Percentiles rank a stretch among this genome's conserved stretches.
These are phyloP conservation scores for Eupsittula cactorum DNA, from an alignment of 2,113 vertebrate genomes.

Conservation along the genomic window DNA sequence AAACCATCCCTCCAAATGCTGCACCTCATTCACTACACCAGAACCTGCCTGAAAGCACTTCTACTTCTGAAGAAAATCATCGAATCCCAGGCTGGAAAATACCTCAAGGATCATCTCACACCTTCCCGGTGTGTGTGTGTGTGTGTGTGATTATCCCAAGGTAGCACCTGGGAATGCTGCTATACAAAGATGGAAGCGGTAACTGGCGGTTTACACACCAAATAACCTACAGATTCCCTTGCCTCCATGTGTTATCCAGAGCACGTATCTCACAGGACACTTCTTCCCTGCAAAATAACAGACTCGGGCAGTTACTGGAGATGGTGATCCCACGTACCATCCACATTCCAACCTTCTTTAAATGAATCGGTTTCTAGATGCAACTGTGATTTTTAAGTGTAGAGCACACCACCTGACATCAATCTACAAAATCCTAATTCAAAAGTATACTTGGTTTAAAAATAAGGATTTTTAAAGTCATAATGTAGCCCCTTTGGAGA, in stretches of 20 bases:
- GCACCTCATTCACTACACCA: not conserved
- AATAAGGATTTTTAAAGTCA: not conserved
- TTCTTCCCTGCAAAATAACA: not conserved
- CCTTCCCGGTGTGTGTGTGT: not conserved
- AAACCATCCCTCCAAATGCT: no score
- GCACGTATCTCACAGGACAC: not conserved
- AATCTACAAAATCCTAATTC: not conserved
- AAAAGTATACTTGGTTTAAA: not conserved
- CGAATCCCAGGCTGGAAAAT: not conserved
- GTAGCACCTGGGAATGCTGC: not conserved
- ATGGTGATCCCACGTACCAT: accelerated
- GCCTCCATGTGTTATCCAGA: accelerated
- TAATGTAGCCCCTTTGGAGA: not conserved
- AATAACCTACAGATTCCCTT: not conserved
- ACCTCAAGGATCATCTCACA: not conserved
- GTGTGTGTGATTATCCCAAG: not conserved
- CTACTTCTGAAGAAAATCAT: not conserved
- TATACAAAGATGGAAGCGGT: not conserved
- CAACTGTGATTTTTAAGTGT: not conserved
- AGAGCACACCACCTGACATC: not conserved
- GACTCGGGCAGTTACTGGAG: not conserved
- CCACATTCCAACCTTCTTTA: accelerated
- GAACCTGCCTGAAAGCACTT: not conserved
- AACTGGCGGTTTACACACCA: accelerated
- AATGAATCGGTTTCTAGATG: not conserved